A percentile compares a stretch with the other conserved stretches of the same genome.
These are phyloP conservation scores for Brachycybe producta DNA, from an alignment of 2,888 invertebrate genomes.

Conservation along the genomic window DNA sequence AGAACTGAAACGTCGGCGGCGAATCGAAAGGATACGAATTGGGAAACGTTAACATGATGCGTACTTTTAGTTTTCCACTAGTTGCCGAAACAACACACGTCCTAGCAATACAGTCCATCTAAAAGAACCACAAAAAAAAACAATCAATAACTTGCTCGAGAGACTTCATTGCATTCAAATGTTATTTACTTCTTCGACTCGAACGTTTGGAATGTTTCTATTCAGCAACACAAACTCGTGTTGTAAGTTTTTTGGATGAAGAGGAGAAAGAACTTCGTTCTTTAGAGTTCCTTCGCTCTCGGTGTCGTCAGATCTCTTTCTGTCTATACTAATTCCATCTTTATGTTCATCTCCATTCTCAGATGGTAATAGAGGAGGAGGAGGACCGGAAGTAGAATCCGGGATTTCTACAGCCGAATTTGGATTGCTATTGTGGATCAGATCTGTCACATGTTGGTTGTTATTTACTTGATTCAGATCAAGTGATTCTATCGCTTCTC, in stretches of 20 bases:
- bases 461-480: neutral
- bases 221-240: slow-evolving; percentile 33
- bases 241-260: slow-evolving; percentile 28
- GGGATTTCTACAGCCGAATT: neutral
- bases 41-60: slow-evolving; percentile 55
- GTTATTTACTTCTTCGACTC: slow-evolving; percentile 56
- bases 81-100: slow-evolving; percentile 46
- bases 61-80: slow-evolving; percentile 40
- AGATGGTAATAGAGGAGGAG: neutral
- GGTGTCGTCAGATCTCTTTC: neutral
- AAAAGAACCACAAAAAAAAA: slow-evolving; percentile 17
- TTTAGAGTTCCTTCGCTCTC: neutral
- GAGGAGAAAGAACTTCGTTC: slow-evolving; percentile 19
- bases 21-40: slow-evolving; percentile 56
- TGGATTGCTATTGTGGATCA: too few relatives aligned
- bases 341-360: slow-evolving; percentile 4
- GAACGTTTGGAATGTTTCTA: slow-evolving; percentile 56
- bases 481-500: neutral
- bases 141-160: neutral
- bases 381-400: neutral
- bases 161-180: too few relatives aligned
- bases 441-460: too few relatives aligned
- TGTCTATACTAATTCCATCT: neutral
- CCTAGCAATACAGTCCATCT: slow-evolving; percentile 46
- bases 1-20: slow-evolving; percentile 50